Evolutionary conservation across 2,797 vertebrate species (phyloP).

Genomic region (Pseudomugil gertrudae): DNA sequence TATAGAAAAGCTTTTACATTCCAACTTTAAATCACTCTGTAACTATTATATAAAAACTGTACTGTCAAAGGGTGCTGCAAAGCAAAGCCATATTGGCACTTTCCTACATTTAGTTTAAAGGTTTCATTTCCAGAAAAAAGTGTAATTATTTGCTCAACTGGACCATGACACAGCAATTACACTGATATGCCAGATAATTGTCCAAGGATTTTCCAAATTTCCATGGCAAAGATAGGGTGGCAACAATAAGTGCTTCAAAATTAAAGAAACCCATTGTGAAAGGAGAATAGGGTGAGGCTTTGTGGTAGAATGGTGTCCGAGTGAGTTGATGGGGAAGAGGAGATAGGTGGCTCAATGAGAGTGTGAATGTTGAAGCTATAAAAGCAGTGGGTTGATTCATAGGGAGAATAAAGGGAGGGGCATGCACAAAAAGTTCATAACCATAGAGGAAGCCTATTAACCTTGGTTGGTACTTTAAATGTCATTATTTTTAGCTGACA

Average conservation of each 20-base stretch:
- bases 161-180: slow-evolving; percentile 69
- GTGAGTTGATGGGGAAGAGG: slow-evolving; percentile 36
- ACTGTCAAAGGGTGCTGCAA: slow-evolving; percentile 32
- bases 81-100: slow-evolving; percentile 48
- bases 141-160: slow-evolving; percentile 74
- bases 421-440: slow-evolving; percentile 84
- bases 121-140: slow-evolving; percentile 62
- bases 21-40: neutral
- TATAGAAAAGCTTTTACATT: slow-evolving; percentile 6
- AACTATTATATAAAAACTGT: slow-evolving; percentile 14
- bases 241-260: slow-evolving; percentile 37
- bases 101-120: slow-evolving; percentile 51
- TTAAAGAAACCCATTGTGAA: slow-evolving; percentile 36
- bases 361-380: slow-evolving; percentile 65
- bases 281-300: slow-evolving; percentile 10
- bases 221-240: slow-evolving; percentile 35
- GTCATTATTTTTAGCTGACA: slow-evolving; percentile 98
- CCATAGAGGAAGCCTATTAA: slow-evolving; percentile 96
- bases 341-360: slow-evolving; percentile 51
- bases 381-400: slow-evolving; percentile 68
- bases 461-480: slow-evolving; percentile 97
- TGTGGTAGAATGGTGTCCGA: slow-evolving; percentile 21
- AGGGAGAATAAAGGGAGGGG: slow-evolving; percentile 67
- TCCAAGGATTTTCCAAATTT: slow-evolving; percentile 54
- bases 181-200: slow-evolving; percentile 68